Base-by-base conservation (phyloP, 2,888 invertebrate genomes). In the Imbricaverruca yamaguchii region DNA sequence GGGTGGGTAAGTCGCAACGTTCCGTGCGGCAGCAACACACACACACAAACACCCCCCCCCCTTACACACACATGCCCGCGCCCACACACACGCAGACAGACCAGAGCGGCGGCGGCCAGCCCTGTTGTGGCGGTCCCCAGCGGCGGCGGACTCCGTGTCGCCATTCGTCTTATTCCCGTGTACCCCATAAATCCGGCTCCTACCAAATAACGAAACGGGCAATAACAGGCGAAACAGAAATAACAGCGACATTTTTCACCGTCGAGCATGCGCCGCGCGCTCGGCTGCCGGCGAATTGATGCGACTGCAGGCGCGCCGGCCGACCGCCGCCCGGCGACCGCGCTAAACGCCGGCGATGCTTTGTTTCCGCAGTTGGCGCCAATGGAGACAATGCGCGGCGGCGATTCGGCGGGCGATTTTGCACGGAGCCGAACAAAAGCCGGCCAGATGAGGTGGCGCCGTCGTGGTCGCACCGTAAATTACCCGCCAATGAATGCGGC, bases 281-380 rank as follows among this genome's bases (percentile, higher is more conserved):
- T 25, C 12, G n/a, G 67, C 23, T 25, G 67, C 67, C 25, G 67
- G 67, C 39, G 15, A 53, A 69, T 53, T 69, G 69, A 69, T 69
- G 69, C 67, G 23, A 23, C 39, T 39, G 69, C 69, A 21, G 69
- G 15, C 15, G 6, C 25, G 69, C 69, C 18, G 69, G 13, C 53
- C 69, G 69, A 8, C 39, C 69, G 69, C 53, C 8, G 39, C 15
- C 39, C 11, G 53, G 18, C 69, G 39, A 67, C 25, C n/a, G n/a
- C 18, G 39, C 39, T 69, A 69, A 69, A 69, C 69, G 25, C 39
- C 18, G 53, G 10, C 69, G 53, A 69, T 69, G 74, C 74, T 74
- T 74, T 74, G 74, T 74, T 74, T 74, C 74, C 74, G 74, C 74
- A 53, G 74, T 21, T 55, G 74, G 74, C 21, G 74, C 21, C 74